phyloP scores from a whole-genome alignment of 1,140 invertebrate genomes.

The Zaprionus gabonicus region DNA sequence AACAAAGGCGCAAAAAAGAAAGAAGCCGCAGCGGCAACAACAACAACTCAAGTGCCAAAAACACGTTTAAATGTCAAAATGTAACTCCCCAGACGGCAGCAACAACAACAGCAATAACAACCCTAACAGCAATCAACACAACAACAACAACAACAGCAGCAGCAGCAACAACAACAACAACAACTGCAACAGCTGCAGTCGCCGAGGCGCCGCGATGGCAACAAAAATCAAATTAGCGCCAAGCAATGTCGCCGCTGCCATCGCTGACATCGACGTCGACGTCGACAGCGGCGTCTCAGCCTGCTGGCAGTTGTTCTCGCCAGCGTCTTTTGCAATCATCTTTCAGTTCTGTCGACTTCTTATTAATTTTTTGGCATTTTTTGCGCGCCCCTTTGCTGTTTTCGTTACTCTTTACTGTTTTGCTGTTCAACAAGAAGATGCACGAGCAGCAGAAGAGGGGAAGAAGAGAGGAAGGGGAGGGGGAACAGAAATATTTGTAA shows the following conservation, averaged over 20 bases:
- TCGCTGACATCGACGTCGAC: constrained; percentile 8
- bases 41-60: constrained; percentile 68
- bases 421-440: constrained; percentile 48
- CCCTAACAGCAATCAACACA: not conserved
- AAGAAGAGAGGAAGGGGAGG: not conserved
- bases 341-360: constrained; percentile 43
- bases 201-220: constrained; percentile 67
- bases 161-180: constrained; percentile 24
- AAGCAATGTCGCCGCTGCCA: constrained; percentile 49
- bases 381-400: constrained; percentile 23
- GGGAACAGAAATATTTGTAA: constrained; percentile 47
- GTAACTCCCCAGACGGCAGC: constrained; percentile 53
- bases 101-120: constrained; percentile 26
- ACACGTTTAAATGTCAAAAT: constrained; percentile 82
- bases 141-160: constrained; percentile 14
- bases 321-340: constrained; percentile 68
- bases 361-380: constrained; percentile 49
- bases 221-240: constrained; percentile 79
- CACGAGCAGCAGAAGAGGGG: constrained; percentile 26
- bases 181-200: constrained; percentile 54
- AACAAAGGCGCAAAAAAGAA: constrained; percentile 15
- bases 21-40: constrained; percentile 8
- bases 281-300: not conserved
- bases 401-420: constrained; percentile 34
- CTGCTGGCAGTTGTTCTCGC: not conserved